Percentiles rank a stretch among this genome's conserved stretches.
phyloP scores from a whole-genome alignment of 2,113 vertebrate genomes.

The Pitta sordida region DNA sequence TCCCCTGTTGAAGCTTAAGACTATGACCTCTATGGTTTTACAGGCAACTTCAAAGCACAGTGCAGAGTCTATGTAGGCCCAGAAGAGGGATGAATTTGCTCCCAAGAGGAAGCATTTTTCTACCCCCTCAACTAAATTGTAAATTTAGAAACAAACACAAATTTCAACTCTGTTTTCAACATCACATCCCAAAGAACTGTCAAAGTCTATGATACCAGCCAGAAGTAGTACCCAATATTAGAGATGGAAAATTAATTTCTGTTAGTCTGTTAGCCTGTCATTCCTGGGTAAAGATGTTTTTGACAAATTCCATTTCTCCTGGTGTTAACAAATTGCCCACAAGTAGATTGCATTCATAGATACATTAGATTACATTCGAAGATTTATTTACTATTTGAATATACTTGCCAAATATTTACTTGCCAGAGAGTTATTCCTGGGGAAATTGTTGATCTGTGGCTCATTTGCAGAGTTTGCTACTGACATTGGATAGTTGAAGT shows the following conservation, averaged over 20 bases:
- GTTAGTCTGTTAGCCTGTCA: background rate
- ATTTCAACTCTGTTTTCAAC: conserved; percentile 1
- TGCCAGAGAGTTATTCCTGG: conserved; percentile 6
- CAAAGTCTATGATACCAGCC: background rate
- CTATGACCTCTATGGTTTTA: conserved; percentile 13
- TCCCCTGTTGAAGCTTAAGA: too few species aligned
- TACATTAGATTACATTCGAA: too few species aligned
- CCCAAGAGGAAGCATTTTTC: background rate
- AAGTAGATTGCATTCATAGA: conserved; percentile 4
- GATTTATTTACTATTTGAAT: conserved; percentile 8
- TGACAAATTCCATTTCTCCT: background rate
- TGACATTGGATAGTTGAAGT: background rate
- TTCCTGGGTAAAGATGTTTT: background rate
- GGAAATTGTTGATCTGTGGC: background rate
- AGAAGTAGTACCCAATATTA: background rate
- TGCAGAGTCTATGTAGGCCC: background rate
- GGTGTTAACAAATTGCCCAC: background rate
- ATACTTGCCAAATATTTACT: conserved; percentile 34
- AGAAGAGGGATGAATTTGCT: background rate
- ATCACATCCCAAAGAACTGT: conserved; percentile 9
- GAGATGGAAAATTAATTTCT: conserved; percentile 32
- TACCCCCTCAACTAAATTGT: background rate
- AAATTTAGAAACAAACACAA: conserved; percentile 11
- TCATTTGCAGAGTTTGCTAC: background rate
- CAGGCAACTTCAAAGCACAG: background rate